phyloP scores from a whole-genome alignment of 2,888 invertebrate genomes.

The Spatulosminthurus flaviceps region DNA sequence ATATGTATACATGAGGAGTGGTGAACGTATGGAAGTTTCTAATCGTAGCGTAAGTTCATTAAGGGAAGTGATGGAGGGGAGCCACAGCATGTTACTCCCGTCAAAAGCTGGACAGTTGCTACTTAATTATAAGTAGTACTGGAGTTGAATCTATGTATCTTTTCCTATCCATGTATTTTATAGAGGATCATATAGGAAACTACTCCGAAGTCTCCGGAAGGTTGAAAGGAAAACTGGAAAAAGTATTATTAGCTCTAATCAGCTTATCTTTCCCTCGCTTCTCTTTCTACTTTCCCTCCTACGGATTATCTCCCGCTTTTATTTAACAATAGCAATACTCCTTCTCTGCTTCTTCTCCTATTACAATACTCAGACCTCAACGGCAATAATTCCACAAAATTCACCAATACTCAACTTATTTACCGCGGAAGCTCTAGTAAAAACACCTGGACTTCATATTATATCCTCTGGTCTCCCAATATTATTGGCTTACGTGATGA shows the following conservation, averaged over 20 bases:
- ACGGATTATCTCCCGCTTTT: no score
- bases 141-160: background rate
- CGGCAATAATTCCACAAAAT: no score
- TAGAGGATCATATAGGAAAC: background rate
- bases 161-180: background rate
- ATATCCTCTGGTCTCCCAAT: no score
- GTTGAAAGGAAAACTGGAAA: background rate
- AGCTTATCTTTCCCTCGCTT: background rate
- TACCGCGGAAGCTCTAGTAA: no score
- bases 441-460: no score
- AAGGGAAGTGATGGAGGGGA: conserved; percentile 18
- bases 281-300: background rate
- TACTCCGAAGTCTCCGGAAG: no score
- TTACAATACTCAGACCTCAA: no score
- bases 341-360: no score
- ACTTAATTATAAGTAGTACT: background rate
- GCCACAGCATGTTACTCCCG: background rate
- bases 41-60: conserved; percentile 10
- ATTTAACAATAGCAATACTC: no score
- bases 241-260: background rate
- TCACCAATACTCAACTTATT: no score
- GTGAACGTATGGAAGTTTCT: no score
- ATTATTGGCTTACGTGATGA: no score
- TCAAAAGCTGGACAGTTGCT: background rate
- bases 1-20: background rate